Evolutionary conservation across 1,140 invertebrate species (phyloP), one percentile per base, ranked within the genome.

Genomic region (Saccostrea glomerata): DNA sequence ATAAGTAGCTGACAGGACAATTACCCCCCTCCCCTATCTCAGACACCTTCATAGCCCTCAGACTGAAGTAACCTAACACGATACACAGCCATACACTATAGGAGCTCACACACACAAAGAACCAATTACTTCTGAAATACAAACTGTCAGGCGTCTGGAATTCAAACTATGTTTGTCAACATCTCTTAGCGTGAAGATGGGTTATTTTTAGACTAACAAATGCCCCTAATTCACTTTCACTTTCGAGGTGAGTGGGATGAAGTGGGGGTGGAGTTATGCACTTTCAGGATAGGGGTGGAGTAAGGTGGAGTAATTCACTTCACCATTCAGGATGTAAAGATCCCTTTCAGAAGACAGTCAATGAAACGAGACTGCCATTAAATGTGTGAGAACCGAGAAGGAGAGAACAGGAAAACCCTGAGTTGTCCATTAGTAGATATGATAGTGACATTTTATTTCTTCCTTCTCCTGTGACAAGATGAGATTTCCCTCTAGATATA

Each of bases 361-460:
- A 36, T 36, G 30, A 36, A 36, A 36, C 30, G 30, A 36, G 47
- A 47, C 9, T 7, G 1, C 47, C 47, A 47, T 47, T 47, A 47
- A 47, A 47, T 47, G 47, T 47, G 47, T 47, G 47, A 47, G 47
- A 47, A 47, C 9, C 5, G 2, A 47, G 30, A 36, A 36, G 23
- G 9, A 77, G 30, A 25, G 25, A 36, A 36, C 30, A 36, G 70
- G 30, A 77, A 77, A 77, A 25, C 12, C 23, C 25, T 30, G 13
- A 77, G 25, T 30, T 30, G 70, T 77, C 70, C 70, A 77, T 77
- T 77, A 77, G 70, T 77, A 15, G 70, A 77, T 36, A 77, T 77
- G 25, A 77, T 17, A 36, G 25, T 0, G 9, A 30, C 13, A 36
- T 25, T 77, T 77, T 15, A 36, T 77, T 77, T 77, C 70, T 77